Evolutionary conservation across 1,140 invertebrate species (phyloP), one percentile per base, ranked within the genome.

Genomic region (Aplysia californica): DNA sequence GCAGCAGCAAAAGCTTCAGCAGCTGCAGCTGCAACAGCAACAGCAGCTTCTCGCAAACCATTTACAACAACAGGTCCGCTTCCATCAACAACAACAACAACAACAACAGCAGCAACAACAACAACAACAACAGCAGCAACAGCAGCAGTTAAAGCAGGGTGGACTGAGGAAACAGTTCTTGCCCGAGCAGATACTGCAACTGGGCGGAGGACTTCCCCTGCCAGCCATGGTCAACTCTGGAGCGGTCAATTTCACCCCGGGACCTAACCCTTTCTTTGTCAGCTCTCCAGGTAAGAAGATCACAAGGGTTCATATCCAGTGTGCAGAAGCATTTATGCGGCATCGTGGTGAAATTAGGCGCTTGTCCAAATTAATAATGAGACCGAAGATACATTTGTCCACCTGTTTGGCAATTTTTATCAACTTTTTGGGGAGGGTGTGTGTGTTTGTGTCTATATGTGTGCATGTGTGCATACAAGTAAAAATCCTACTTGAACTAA

Each of bases 1-100:
- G 5, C 71, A 78, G 6, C 77, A 73, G 21, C 72, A 75, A 5
- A 75, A 66, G 38, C 36, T 79, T 0, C 77, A 79, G 41, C 72
- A 55, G 56, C 38, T 39, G 35, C 31, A 61, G 33, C 64, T n/a
- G 56, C n/a, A 75, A 75, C 61, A 75, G 44, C 74, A 66, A 23
- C 59, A 65, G 39, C 71, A 73, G 20, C 72, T 76, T 41, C 29
- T 76, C 35, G 61, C 38, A 38, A 72, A 67, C n/a, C 68, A 79
- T 36, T n/a, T 69, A 20, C 68, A 70, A 2, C 78, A 76, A 29
- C 73, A 66, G 6, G 36, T 76, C 5, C 68, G 33, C 23, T 41
- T 69, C 0, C 64, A 71, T 36, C 61, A 36, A 44, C 77, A 44
- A 72, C 64, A 55, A 50, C 70, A 64, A 20, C 61, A 50, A 6